Evolutionary conservation across 2,797 vertebrate genomes (phyloP).

Genomic region (Miichthys miiuy): DNA sequence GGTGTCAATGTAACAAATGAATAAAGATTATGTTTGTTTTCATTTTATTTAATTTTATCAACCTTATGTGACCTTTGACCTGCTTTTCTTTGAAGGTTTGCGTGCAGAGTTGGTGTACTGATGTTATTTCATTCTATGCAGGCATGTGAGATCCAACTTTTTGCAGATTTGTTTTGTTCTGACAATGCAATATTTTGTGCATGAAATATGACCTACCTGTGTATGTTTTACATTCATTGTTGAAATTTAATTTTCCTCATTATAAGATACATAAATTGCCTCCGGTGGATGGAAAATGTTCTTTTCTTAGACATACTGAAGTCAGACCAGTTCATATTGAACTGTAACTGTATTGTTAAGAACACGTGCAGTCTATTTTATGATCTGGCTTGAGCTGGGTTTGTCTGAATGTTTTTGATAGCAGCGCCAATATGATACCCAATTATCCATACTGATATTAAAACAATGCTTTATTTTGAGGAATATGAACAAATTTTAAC

Average conservation of each 20-base stretch:
- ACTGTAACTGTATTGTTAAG: not conserved
- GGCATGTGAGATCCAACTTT: not conserved
- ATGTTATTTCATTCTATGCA: not conserved
- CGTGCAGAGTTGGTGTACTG: not conserved
- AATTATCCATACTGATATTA: not conserved
- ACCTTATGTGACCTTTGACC: constrained; percentile 8
- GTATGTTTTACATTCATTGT: too few relatives aligned
- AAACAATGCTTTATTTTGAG: not conserved
- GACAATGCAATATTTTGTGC: too few relatives aligned
- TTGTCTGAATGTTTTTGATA: not conserved
- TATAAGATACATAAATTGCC: not conserved
- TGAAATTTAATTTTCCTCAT: too few relatives aligned
- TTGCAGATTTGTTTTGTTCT: not conserved
- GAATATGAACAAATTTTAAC: too few relatives aligned
- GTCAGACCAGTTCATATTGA: not conserved
- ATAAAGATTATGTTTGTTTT: too few relatives aligned
- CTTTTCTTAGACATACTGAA: too few relatives aligned
- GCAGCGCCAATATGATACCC: not conserved
- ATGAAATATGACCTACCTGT: too few relatives aligned
- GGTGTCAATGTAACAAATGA: not conserved
- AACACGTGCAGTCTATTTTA: not conserved
- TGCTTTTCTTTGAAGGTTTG: not conserved
- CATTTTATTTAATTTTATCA: not conserved
- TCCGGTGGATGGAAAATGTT: not conserved
- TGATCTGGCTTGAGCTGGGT: not conserved